A percentile compares a stretch with the other conserved stretches of the same genome.
Evolutionary conservation across 2,888 invertebrate genomes (phyloP).

Genomic region (Andrena praecox): DNA sequence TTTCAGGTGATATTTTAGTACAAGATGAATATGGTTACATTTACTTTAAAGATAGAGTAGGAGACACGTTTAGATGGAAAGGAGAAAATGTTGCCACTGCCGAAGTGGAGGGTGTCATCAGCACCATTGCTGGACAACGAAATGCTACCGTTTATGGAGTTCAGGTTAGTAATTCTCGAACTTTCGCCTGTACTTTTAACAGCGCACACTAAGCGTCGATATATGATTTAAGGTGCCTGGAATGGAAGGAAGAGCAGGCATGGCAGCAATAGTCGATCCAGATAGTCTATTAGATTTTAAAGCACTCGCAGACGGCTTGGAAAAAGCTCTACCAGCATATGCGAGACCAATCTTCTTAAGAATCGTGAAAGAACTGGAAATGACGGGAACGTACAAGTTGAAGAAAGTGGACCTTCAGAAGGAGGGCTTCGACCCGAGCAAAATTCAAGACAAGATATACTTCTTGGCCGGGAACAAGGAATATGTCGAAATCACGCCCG

Average conservation of each 20-base stretch:
- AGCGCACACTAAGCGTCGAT: slow-evolving; percentile 5
- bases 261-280: slow-evolving; percentile 88
- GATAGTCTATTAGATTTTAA: slow-evolving; percentile 84
- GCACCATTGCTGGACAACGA: slow-evolving; percentile 88
- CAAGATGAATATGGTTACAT: slow-evolving; percentile 89
- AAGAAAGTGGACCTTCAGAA: slow-evolving; percentile 88
- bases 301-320: slow-evolving; percentile 83
- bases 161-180: slow-evolving; percentile 86
- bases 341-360: slow-evolving; percentile 89
- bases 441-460: slow-evolving; percentile 86
- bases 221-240: slow-evolving; percentile 82
- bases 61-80: slow-evolving; percentile 89
- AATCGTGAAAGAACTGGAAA: slow-evolving; percentile 87
- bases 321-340: slow-evolving; percentile 86
- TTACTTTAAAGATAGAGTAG: slow-evolving; percentile 88
- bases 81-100: slow-evolving; percentile 90
- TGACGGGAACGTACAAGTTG: slow-evolving; percentile 90
- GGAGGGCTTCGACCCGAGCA: slow-evolving; percentile 87
- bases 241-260: slow-evolving; percentile 88
- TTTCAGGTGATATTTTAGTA: slow-evolving; percentile 86
- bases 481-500: slow-evolving; percentile 89
- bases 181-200: background rate
- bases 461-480: slow-evolving; percentile 83
- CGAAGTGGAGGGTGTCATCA: slow-evolving; percentile 89
- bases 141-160: slow-evolving; percentile 98